Conservation (phyloP, 2,888 invertebrate species). For the Drosophila mercatorum region DNA sequence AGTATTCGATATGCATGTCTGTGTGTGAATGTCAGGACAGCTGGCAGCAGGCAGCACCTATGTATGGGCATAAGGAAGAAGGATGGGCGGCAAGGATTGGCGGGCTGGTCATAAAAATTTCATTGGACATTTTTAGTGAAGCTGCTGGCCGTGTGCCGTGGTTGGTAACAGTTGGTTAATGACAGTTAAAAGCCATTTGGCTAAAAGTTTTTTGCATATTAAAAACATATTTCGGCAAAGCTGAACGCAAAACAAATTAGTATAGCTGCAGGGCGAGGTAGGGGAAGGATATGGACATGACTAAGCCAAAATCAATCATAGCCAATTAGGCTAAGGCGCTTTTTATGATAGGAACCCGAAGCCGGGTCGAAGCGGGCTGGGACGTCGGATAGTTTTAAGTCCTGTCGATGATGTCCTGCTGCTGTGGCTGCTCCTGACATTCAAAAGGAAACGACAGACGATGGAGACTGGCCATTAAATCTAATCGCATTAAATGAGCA, state of each 20-base stretch:
- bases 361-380: background rate
- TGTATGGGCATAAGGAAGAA: background rate
- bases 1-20: conserved; percentile 6
- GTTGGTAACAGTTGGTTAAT: conserved; percentile 75
- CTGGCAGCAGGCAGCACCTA: conserved; percentile 45
- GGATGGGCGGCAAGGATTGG: conserved; percentile 30
- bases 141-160: conserved; percentile 28
- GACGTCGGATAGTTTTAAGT: conserved; percentile 66
- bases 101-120: conserved; percentile 72
- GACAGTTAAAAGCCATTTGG: conserved; percentile 78
- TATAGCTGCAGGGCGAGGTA: conserved; percentile 7
- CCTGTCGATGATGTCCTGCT: conserved; percentile 57
- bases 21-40: conserved; percentile 26
- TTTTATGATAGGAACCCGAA: conserved; percentile 54
- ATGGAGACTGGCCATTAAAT: conserved; percentile 73
- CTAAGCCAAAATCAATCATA: conserved; percentile 64
- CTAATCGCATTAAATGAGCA: conserved; percentile 82
- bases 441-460: conserved; percentile 43
- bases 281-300: conserved; percentile 5
- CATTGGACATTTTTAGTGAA: conserved; percentile 72
- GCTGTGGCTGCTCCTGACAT: conserved; percentile 47
- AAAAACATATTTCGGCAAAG: conserved; percentile 68
- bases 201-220: conserved; percentile 76
- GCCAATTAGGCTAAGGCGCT: conserved; percentile 76
- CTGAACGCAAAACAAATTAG: conserved; percentile 54